Base-by-base conservation (phyloP, 2,888 invertebrate species). In the Abscondita cerata region DNA sequence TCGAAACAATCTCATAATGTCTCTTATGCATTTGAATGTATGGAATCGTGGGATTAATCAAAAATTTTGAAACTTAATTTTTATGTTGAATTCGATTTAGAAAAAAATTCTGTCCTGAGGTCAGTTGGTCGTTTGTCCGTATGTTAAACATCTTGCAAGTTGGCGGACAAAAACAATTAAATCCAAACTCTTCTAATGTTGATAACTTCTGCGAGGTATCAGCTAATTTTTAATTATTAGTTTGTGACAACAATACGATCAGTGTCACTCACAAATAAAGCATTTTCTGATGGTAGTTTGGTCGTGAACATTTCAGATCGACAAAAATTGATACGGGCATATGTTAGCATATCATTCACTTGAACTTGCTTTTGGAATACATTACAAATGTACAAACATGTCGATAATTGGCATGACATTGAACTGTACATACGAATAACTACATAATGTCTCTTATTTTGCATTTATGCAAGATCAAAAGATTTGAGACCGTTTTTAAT, bases 401-500 rank as follows among this genome's bases (percentile, higher is more conserved):
- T 68, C 68, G 68, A 68, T 71, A 71, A 71, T 71, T 70, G 71
- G 68, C 70, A 68, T 68, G 61, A 66, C 62, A 66, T 68, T 63
- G 53, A 60, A 53, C 38, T 55, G 41, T 68, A 68, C 64, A 68
- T 69, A 67, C 67, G 57, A 63, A 61, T 62, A 53, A 52, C 59
- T 54, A 64, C 65, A 65, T 68, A 69, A 68, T 66, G 66, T 66
- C 59, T 67, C 65, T 69, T 67, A 67, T 68, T 70, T 70, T 65
- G 71, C 70, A 70, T 71, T 71, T 68, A 70, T 70, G 68, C 66
- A 69, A 71, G 70, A 71, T 71, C 70, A 70, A 70, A 72, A 70
- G 70, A 70, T 68, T 68, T 61, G 62, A 67, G 64, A 65, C 66
- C 67, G 69, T 69, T 67, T 68, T 70, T 65, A 70, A 72, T 73